Base-by-base conservation (phyloP, 2,888 invertebrate genomes). In the Hipparchia sbordonii region DNA sequence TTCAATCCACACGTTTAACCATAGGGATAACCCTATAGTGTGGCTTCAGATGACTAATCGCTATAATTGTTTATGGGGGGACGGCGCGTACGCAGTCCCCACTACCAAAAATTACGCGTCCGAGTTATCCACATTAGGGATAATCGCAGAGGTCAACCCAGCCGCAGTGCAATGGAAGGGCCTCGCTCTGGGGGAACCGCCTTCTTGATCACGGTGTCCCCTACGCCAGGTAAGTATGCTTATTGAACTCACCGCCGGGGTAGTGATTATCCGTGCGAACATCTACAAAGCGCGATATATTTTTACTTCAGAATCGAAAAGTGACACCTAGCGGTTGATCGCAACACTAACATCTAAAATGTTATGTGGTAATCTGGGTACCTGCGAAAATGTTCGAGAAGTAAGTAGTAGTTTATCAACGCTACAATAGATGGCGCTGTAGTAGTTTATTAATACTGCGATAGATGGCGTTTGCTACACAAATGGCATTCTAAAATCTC, bases 111-210 rank as follows among this genome's bases (percentile, higher is more conserved):
- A 56, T 56, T n/a, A 56, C 54, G 54, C 54, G 54, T 56, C 54
- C 54, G 13, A 56, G 54, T 56, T 56, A 56, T 56, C 48, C 48
- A 48, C 54, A 56, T 56, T 56, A 56, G 54, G 54, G 54, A 56
- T 56, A n/a, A 56, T 56, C 54, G n/a, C 54, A 56, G 54, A 56
- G 13, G 54, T 39, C 60, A 60, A 45, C 60, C 60, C 60, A 6
- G 8, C 60, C n/a, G 45, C 63, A 63, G 48, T 63, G 63, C 63
- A 63, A 63, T 63, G 63, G 63, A 48, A 46, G 23, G 48, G 62
- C 62, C 62, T 63, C 51, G 63, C 63, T 63, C 63, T 63, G 63
- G 51, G 48, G 51, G 51, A 51, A 63, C 63, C 63, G 63, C 63
- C 48, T 46, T 46, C 62, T 13, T 63, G 62, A 63, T 46, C 62